Evolutionary conservation across 2,113 vertebrate genomes (phyloP).

Genomic region (Tautogolabrus adspersus): DNA sequence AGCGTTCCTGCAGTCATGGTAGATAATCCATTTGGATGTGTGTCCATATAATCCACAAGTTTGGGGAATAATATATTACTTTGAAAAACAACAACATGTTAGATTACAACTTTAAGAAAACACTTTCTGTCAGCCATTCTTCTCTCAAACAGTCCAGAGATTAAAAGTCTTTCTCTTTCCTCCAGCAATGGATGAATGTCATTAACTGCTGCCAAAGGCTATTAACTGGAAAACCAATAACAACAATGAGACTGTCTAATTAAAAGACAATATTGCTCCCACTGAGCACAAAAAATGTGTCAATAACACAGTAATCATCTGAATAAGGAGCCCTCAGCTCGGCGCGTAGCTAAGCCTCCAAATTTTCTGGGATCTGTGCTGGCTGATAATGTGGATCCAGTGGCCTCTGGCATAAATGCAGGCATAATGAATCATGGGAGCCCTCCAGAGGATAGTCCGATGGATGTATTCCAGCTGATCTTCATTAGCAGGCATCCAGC

Average conservation of each 20-base stretch:
- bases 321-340: conserved; percentile 49
- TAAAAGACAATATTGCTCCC: conserved; percentile 64
- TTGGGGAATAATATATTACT: neutral
- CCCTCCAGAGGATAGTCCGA: conserved; percentile 63
- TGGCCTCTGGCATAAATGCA: conserved; percentile 64
- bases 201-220: conserved; percentile 61
- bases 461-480: conserved; percentile 70
- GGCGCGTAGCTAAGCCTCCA: conserved; percentile 29
- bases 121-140: conserved; percentile 2
- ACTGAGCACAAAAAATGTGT: conserved; percentile 57
- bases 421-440: conserved; percentile 62
- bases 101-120: neutral
- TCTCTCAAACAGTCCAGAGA: conserved; percentile 44
- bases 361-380: conserved; percentile 57
- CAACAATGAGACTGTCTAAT: conserved; percentile 57
- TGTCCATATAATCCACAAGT: neutral
- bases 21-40: neutral
- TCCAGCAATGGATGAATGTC: conserved; percentile 43
- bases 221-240: conserved; percentile 47
- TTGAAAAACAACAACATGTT: neutral
- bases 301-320: conserved; percentile 60
- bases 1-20: neutral
- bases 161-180: conserved; percentile 31
- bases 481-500: conserved; percentile 72
- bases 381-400: conserved; percentile 69